Conservation (phyloP, 1,140 invertebrate species). For the Ectropis grisescens region DNA sequence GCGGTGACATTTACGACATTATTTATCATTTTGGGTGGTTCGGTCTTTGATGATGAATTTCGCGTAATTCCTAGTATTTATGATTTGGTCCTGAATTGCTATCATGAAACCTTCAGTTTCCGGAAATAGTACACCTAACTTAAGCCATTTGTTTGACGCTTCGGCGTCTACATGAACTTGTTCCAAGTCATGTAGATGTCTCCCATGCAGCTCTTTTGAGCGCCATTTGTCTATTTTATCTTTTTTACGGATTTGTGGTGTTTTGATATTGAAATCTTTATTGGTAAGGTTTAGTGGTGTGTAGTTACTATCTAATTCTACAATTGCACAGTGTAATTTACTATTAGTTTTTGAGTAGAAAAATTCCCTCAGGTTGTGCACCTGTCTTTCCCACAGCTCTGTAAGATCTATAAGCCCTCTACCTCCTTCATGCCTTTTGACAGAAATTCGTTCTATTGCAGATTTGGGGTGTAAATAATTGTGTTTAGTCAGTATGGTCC, state of each 20-base stretch:
- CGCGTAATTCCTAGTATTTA: slow-evolving; percentile 20
- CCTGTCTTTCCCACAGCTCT: slow-evolving; percentile 7
- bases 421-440: slow-evolving; percentile 13
- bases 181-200: slow-evolving; percentile 5
- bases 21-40: slow-evolving; percentile 1
- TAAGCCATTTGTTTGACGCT: slow-evolving; percentile 23
- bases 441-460: slow-evolving; percentile 12
- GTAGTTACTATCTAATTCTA: slow-evolving; percentile 6
- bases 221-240: slow-evolving; percentile 12
- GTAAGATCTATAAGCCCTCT: slow-evolving; percentile 15
- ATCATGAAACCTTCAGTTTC: slow-evolving; percentile 6
- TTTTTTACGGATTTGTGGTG: slow-evolving; percentile 4
- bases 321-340: slow-evolving; percentile 8
- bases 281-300: slow-evolving; percentile 12
- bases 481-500: slow-evolving; percentile 9
- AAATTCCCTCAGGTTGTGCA: slow-evolving; percentile 4
- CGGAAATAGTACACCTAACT: slow-evolving; percentile 7
- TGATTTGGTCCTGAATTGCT: slow-evolving; percentile 24
- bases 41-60: slow-evolving; percentile 22
- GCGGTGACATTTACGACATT: slow-evolving; percentile 10
- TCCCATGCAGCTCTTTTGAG: slow-evolving; percentile 6
- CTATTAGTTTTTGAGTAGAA: slow-evolving; percentile 3
- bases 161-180: slow-evolving; percentile 13
- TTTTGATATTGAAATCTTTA: slow-evolving; percentile 2
- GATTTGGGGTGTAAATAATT: slow-evolving; percentile 17